Evolutionary conservation across 2,113 vertebrate species (phyloP).

Genomic region (Cisticola juncidis): DNA sequence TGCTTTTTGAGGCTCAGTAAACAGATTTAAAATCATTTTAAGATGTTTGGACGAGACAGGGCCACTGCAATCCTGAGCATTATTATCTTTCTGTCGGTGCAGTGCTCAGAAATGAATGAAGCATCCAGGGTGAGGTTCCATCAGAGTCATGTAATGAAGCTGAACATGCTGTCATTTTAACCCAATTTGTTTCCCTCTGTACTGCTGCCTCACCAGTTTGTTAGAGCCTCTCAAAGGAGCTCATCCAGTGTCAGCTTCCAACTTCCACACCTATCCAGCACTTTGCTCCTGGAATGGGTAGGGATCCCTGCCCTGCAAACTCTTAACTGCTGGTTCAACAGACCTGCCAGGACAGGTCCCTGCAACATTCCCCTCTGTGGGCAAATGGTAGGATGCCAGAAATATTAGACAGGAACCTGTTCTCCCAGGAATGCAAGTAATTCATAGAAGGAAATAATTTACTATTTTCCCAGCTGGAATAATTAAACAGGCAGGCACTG

Average conservation of each 20-base stretch:
- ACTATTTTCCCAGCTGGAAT: conserved; percentile 63
- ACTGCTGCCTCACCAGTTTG: conserved; percentile 62
- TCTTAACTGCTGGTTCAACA: conserved; percentile 71
- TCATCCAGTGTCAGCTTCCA: conserved; percentile 63
- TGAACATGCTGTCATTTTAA: conserved; percentile 60
- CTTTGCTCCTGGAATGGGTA: conserved; percentile 54
- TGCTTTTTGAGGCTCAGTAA: conserved; percentile 30
- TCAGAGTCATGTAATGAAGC: conserved; percentile 66
- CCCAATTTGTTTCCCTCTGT: conserved; percentile 62
- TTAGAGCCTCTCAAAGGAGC: conserved; percentile 61
- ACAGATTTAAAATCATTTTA: conserved; percentile 2
- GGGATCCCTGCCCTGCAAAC: conserved; percentile 63
- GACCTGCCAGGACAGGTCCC: conserved; percentile 79
- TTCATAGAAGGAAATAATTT: conserved; percentile 76
- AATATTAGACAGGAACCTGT: conserved; percentile 79
- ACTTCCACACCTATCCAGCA: conserved; percentile 64
- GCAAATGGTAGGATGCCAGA: conserved; percentile 67
- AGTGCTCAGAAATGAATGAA: conserved; percentile 64
- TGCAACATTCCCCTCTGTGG: conserved; percentile 65
- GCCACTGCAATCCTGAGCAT: conserved; percentile 38
- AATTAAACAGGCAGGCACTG: conserved; percentile 42
- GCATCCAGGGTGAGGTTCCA: conserved; percentile 58
- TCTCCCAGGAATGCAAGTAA: conserved; percentile 79
- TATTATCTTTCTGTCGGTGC: conserved; percentile 50
- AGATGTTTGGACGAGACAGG: conserved; percentile 54